Evolutionary conservation across 2,113 vertebrate species (phyloP).

Genomic region (Opisthocomus hoazin): DNA sequence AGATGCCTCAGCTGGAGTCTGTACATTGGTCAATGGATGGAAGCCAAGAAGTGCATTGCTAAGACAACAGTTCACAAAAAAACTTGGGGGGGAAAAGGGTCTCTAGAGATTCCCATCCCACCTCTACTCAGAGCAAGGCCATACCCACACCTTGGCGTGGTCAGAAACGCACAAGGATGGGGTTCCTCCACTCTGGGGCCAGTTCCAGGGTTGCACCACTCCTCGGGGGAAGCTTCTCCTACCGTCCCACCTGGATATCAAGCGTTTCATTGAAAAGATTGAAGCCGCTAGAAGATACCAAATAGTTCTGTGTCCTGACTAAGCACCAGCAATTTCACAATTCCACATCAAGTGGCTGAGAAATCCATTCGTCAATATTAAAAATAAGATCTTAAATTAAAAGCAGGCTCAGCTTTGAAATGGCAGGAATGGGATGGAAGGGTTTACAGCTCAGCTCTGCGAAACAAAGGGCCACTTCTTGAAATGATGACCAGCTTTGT

Average conservation of each 20-base stretch:
- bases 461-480: neutral
- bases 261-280: neutral
- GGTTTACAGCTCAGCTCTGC: neutral
- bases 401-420: neutral
- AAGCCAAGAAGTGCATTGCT: neutral
- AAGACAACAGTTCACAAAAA: neutral
- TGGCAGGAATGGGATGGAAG: neutral
- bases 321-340: neutral
- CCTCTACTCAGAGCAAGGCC: neutral
- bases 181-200: neutral
- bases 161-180: neutral
- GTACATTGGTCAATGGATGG: neutral
- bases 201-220: neutral
- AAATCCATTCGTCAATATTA: neutral
- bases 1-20: neutral
- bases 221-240: neutral
- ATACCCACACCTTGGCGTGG: neutral
- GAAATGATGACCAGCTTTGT: neutral
- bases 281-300: neutral
- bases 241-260: fast-evolving
- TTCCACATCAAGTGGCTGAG: fast-evolving
- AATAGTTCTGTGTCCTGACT: neutral
- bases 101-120: neutral
- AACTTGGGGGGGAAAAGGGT: neutral
- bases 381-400: neutral